Evolutionary conservation across 2,888 invertebrate species (phyloP).

Genomic region (Coronaproctus castanopsis): DNA sequence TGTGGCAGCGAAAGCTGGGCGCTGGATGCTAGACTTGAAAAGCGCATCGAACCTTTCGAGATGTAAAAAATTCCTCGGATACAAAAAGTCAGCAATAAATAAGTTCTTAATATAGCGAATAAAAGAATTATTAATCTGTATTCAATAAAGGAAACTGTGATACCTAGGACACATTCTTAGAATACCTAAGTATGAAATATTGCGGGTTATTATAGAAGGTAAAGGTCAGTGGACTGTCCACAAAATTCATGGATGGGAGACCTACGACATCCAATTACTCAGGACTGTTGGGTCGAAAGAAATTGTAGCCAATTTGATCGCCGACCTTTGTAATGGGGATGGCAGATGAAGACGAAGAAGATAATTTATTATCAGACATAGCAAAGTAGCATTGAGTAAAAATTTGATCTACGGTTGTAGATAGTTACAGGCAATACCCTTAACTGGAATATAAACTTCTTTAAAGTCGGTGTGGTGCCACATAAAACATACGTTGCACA

Average conservation of each 20-base stretch:
- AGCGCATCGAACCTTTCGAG: background rate
- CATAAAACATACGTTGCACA: too few relatives aligned
- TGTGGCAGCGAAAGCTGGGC: background rate
- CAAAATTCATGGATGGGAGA: background rate
- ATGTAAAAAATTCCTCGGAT: background rate
- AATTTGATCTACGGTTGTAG: too few relatives aligned
- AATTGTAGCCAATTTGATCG: background rate
- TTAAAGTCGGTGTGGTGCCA: too few relatives aligned
- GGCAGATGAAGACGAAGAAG: background rate
- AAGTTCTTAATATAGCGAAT: background rate
- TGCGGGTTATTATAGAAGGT: background rate
- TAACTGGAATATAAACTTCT: too few relatives aligned
- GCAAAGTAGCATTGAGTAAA: too few relatives aligned
- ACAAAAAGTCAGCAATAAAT: background rate
- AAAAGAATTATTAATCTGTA: background rate
- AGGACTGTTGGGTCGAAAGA: background rate
- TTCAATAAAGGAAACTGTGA: background rate
- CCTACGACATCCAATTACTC: background rate
- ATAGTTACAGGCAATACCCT: too few relatives aligned
- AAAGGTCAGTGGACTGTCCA: background rate
- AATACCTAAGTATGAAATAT: background rate
- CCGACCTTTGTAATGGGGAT: background rate
- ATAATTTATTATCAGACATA: too few relatives aligned
- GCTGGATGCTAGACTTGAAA: too few relatives aligned
- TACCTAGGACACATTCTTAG: background rate